Percentiles rank a stretch among this genome's conserved stretches.
Evolutionary conservation across 2,113 vertebrate genomes (phyloP).

Genomic region (Aspiorhynchus laticeps): DNA sequence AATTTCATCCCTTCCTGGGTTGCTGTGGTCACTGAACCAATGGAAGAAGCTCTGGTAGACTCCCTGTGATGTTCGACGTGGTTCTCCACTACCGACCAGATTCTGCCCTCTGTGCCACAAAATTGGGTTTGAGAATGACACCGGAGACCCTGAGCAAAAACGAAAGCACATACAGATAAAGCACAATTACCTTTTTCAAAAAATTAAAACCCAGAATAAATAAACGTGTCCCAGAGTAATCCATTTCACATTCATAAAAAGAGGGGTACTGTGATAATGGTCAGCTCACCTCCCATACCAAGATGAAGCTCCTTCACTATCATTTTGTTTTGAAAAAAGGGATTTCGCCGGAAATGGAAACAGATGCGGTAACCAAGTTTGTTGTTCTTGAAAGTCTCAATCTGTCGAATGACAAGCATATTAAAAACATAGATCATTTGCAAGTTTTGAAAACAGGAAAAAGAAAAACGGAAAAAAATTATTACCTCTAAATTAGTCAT

Average conservation of each 20-base stretch:
- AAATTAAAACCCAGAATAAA: background rate
- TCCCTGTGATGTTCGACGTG: constrained; percentile 70
- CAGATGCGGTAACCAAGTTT: constrained; percentile 87
- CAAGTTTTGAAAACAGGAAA: background rate
- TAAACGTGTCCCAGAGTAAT: background rate
- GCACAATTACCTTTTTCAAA: background rate
- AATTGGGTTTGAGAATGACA: constrained; percentile 80
- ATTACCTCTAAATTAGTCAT: constrained; percentile 90
- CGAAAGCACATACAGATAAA: background rate
- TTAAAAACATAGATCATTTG: background rate
- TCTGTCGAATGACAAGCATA: constrained; percentile 65
- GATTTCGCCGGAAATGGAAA: constrained; percentile 86
- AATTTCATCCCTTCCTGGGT: constrained; percentile 77
- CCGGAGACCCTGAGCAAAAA: constrained; percentile 67
- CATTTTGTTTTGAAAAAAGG: constrained; percentile 89
- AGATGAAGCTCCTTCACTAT: constrained; percentile 90
- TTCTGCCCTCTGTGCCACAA: constrained; percentile 80
- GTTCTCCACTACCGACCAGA: constrained; percentile 73
- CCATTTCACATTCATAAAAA: background rate
- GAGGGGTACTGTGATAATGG: background rate
- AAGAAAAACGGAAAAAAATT: background rate
- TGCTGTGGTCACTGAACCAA: constrained; percentile 81
- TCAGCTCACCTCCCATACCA: constrained; percentile 73
- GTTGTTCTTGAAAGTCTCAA: constrained; percentile 85
- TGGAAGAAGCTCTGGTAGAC: constrained; percentile 81